Evolutionary conservation across 2,797 vertebrate species (phyloP), one percentile per base, ranked within the genome.

Genomic region (Cryptoprocta ferox): DNA sequence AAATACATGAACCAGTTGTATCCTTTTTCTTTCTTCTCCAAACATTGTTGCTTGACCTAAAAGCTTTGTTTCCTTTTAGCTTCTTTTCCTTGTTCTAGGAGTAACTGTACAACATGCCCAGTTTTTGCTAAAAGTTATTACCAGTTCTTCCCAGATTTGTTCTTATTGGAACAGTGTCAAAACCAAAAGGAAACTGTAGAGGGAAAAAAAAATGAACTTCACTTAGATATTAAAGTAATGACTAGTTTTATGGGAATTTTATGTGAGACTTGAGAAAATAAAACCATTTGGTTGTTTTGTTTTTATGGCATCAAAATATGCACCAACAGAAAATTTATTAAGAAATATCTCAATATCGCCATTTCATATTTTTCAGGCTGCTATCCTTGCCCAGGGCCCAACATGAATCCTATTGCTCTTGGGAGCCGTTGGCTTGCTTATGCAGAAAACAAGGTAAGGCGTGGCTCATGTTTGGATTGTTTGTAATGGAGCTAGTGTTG

Each of bases 361-460:
- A 96, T 98, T 97, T 98, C 75, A 73, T 98, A 98, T 85, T 96
- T 99, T 98, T 68, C 98, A 99, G 99, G 99, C 99, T 99, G 99
- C 98, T 99, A 99, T 98, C 99, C 99, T 63, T 99, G 99, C 94
- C 99, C 99, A 11, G 99, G 99, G 97, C 99, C 99, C 97, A 99
- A 99, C 98, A 99, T 99, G 98, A 99, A 99, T 98, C 99, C 99
- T 45, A 98, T 99, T 95, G 99, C 99, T 97, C 99, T 99, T 89
- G 99, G 99, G 95, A 99, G 99, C 96, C 99, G 99, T 92, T 99
- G 99, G 99, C 99, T 99, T 80, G 99, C 99, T 94, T 99, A 99
- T 65, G 99, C 99, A 84, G 99, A 99, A 98, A 99, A 99, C 98
- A 99, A 99, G 99, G 99, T 99, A 99, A 98, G 98, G 63, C 56